Base-by-base conservation (phyloP, 2,888 invertebrate genomes). In the Amphiduros pacificus region DNA sequence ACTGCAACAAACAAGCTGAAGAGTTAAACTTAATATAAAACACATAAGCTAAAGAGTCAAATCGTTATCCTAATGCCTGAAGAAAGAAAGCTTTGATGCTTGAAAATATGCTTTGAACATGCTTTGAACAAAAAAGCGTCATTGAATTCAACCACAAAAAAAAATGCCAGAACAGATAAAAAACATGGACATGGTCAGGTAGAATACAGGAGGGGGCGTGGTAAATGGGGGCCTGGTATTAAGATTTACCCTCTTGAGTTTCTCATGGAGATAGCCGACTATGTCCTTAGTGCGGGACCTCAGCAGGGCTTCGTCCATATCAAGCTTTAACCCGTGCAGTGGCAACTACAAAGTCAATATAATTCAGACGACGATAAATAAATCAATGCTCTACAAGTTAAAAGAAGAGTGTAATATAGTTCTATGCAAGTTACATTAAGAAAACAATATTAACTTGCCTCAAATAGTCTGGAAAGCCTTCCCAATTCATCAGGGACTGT, bases 401-500 rank as follows among this genome's bases (percentile, higher is more conserved):
- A n/a, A n/a, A 48, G n/a, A 48, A 22, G 49, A 11, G 20, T 17
- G 17, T 14, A 48, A 48, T 6, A n/a, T 14, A 36, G 36, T 36
- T 17, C 36, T 17, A 36, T 11, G 36, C n/a, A n/a, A n/a, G n/a
- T n/a, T n/a, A n/a, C n/a, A n/a, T n/a, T n/a, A n/a, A n/a, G n/a
- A n/a, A n/a, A n/a, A n/a, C n/a, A n/a, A n/a, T n/a, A n/a, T 11
- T 36, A 17, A 1, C 59, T 6, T 41, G 56, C 61, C 56, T 79
- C 79, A 73, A 77, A 79, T 20, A 79, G 63, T 44, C 73, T 71
- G 6, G 69, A 69, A 48, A 78, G 75, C 54, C 70, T 67, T 20
- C 80, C 80, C 22, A 80, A 70, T 62, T 79, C 77, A 71, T 80
- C 80, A 5, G 80, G 80, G 17, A 80, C 62, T 26, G 73, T 71